Conservation (phyloP, 2,797 vertebrate genomes). For the Fratercula arctica region DNA sequence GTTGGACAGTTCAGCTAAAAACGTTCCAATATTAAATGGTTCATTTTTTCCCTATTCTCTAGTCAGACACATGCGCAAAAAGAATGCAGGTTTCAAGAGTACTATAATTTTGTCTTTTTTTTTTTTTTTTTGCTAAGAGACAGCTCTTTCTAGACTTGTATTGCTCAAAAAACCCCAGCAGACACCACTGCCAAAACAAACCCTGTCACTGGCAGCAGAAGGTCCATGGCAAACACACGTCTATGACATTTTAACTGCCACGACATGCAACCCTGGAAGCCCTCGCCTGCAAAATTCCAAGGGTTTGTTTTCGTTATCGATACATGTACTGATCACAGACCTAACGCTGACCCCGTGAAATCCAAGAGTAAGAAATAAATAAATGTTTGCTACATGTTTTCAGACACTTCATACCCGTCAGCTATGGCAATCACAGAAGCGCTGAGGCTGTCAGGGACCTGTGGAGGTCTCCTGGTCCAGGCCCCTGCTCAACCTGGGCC, state of each 20-base stretch:
- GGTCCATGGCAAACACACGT: neutral
- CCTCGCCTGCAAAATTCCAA: neutral
- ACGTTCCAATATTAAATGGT: too few species aligned
- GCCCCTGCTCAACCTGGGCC: too few species aligned
- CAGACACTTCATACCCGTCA: neutral
- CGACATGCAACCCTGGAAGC: fast-evolving
- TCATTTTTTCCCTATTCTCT: neutral
- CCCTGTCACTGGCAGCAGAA: neutral
- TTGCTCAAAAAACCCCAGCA: neutral
- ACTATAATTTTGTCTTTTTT: neutral
- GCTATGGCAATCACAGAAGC: fast-evolving
- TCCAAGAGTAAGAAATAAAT: fast-evolving
- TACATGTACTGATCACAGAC: fast-evolving
- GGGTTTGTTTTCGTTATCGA: neutral
- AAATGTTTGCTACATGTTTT: too few species aligned
- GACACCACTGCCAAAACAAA: neutral
- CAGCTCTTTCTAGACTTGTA: neutral
- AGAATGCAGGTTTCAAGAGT: fast-evolving
- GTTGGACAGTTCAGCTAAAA: neutral
- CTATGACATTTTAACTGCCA: too few species aligned
- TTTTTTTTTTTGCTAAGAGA: neutral
- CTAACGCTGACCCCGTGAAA: fast-evolving
- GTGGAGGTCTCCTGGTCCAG: neutral
- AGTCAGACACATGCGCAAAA: fast-evolving
- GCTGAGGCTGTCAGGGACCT: neutral